Evolutionary conservation across 2,113 vertebrate species (phyloP).

Genomic region (Paracanthobrama guichenoti): DNA sequence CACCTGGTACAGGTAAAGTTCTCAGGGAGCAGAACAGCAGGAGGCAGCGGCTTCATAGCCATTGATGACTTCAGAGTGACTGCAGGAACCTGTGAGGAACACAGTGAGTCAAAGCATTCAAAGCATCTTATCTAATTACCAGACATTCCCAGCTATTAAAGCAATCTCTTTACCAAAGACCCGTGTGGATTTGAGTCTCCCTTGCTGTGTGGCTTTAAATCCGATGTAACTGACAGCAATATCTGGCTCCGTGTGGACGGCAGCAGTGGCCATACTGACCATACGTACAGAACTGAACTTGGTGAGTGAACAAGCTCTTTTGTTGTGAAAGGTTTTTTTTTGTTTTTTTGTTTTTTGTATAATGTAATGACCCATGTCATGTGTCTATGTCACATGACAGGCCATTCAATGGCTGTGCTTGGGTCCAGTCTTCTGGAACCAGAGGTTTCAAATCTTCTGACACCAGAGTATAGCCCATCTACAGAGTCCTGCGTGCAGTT

Average conservation of each 20-base stretch:
- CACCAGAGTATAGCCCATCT: constrained; percentile 55
- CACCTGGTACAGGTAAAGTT: constrained; percentile 64
- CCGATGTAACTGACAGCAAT: constrained; percentile 50
- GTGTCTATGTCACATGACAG: constrained; percentile 53
- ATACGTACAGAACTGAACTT: constrained; percentile 70
- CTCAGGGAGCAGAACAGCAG: constrained; percentile 59
- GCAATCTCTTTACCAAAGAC: constrained; percentile 52
- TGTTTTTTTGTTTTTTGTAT: no score
- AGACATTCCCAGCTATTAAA: not conserved
- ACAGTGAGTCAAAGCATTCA: constrained; percentile 57
- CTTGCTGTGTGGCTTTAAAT: constrained; percentile 67
- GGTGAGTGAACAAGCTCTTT: constrained; percentile 59
- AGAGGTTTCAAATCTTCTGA: constrained; percentile 65
- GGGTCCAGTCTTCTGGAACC: constrained; percentile 41
- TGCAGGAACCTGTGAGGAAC: constrained; percentile 63
- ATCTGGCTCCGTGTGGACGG: constrained; percentile 65
- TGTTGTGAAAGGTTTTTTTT: not conserved
- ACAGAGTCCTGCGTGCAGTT: constrained; percentile 70
- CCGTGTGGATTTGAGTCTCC: constrained; percentile 71
- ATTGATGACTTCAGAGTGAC: constrained; percentile 74
- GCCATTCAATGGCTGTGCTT: constrained; percentile 68
- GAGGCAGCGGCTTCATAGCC: constrained; percentile 71
- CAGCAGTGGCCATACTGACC: constrained; percentile 64
- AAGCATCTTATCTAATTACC: not conserved
- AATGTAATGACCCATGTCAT: not conserved